Conservation (phyloP, 2,113 vertebrate species). For the Silurus asotus region DNA sequence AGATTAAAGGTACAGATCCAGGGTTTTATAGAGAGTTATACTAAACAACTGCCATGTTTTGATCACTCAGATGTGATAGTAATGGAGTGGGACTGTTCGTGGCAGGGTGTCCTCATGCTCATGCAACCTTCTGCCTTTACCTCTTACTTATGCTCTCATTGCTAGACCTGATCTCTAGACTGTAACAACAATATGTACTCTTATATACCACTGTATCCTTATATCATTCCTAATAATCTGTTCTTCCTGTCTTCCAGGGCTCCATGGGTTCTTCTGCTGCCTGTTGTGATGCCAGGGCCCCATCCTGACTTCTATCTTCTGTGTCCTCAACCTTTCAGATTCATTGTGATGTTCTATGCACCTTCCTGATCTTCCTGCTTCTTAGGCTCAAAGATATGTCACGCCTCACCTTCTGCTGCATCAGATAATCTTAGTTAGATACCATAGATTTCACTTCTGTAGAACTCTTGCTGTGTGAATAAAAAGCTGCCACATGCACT, state of each 20-base stretch:
- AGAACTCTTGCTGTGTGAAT: not conserved
- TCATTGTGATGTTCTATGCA: not conserved
- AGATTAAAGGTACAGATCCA: not conserved
- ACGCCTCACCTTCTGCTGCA: not conserved
- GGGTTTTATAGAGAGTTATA: not conserved
- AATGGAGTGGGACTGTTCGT: too few species aligned
- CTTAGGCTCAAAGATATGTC: not conserved
- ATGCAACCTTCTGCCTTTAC: not conserved
- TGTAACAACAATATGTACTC: not conserved
- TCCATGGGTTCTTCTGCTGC: not conserved
- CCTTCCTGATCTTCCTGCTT: not conserved
- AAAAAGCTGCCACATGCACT: not conserved
- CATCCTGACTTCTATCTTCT: not conserved
- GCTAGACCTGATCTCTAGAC: not conserved
- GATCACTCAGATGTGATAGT: not conserved
- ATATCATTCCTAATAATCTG: not conserved
- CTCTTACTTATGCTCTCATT: not conserved
- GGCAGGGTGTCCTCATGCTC: not conserved
- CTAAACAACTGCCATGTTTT: not conserved
- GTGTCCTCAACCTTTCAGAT: not conserved
- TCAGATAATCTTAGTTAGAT: not conserved
- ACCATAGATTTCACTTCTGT: not conserved
- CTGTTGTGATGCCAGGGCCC: not conserved
- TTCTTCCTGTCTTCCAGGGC: not conserved
- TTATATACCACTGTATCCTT: not conserved